These are phyloP conservation scores for Drosophila sechellia DNA, from an alignment of 1,140 invertebrate species.

Conservation along the genomic window DNA sequence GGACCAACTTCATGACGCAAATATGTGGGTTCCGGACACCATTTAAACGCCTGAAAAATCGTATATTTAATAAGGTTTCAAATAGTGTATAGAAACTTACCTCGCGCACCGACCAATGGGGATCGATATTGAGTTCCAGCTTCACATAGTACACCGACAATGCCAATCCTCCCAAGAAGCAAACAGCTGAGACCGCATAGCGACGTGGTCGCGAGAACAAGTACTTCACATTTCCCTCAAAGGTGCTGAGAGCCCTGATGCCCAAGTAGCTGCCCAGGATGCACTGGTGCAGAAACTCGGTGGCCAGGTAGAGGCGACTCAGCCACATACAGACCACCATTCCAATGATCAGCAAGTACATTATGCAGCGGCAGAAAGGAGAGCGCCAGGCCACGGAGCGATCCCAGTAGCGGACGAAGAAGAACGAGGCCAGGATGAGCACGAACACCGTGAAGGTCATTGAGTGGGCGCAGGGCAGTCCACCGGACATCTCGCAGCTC, in stretches of 20 bases:
- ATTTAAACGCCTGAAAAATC: conserved; percentile 70
- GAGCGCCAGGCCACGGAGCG: conserved; percentile 1
- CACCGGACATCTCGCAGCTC: conserved; percentile 73
- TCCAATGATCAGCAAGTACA: not conserved
- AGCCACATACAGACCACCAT: conserved; percentile 58
- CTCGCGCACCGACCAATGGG: conserved; percentile 78
- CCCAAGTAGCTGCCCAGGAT: conserved; percentile 55
- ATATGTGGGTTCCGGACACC: conserved; percentile 70
- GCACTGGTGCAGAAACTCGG: conserved; percentile 79
- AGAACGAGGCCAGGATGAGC: conserved; percentile 34
- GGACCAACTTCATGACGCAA: conserved; percentile 71
- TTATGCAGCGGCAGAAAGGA: not conserved
- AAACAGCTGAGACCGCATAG: conserved; percentile 21
- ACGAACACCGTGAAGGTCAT: conserved; percentile 53
- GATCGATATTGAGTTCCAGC: conserved; percentile 56
- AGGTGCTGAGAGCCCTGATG: conserved; percentile 19
- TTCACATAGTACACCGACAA: conserved; percentile 63
- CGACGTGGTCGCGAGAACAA: conserved; percentile 20
- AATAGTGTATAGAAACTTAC: conserved; percentile 11
- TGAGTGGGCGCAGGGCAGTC: conserved; percentile 68
- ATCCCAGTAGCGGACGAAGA: conserved; percentile 27
- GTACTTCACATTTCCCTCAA: conserved; percentile 26
- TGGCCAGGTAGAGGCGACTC: conserved; percentile 70
- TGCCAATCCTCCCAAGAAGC: conserved; percentile 33
- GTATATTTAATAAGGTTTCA: too few species aligned